Conservation (phyloP, 1,140 invertebrate genomes). For the Lerema accius region DNA sequence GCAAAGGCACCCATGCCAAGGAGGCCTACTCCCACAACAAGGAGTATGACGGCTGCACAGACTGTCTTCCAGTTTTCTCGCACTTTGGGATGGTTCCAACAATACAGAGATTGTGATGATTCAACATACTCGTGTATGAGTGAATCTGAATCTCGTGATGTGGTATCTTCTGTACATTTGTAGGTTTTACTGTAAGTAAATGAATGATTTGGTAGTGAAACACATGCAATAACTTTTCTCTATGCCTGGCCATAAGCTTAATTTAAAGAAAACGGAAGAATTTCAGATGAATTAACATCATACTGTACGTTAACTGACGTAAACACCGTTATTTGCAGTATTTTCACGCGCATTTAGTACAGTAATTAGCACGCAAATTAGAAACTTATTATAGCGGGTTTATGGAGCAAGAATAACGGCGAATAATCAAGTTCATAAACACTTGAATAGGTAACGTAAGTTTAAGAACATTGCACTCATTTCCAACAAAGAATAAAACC, state of each 20-base stretch:
- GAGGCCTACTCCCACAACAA: constrained; percentile 90
- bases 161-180: constrained; percentile 86
- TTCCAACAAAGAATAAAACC: constrained; percentile 36
- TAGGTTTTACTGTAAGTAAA: constrained; percentile 84
- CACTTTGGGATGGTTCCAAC: constrained; percentile 92
- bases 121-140: constrained; percentile 89
- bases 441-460: constrained; percentile 67
- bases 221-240: no score
- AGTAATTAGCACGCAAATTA: constrained; percentile 36
- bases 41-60: constrained; percentile 88
- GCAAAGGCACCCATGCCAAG: constrained; percentile 89
- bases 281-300: no score
- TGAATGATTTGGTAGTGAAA: no score
- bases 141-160: constrained; percentile 91
- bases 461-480: constrained; percentile 52
- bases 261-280: no score
- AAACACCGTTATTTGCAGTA: constrained; percentile 17
- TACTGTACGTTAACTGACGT: background rate
- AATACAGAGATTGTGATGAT: constrained; percentile 85
- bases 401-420: constrained; percentile 49
- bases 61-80: constrained; percentile 94
- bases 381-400: constrained; percentile 38
- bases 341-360: constrained; percentile 6
- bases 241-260: no score
- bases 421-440: constrained; percentile 51